These are phyloP conservation scores for Thalassaphorura encarpata DNA, from an alignment of 1,140 invertebrate species.

Conservation along the genomic window DNA sequence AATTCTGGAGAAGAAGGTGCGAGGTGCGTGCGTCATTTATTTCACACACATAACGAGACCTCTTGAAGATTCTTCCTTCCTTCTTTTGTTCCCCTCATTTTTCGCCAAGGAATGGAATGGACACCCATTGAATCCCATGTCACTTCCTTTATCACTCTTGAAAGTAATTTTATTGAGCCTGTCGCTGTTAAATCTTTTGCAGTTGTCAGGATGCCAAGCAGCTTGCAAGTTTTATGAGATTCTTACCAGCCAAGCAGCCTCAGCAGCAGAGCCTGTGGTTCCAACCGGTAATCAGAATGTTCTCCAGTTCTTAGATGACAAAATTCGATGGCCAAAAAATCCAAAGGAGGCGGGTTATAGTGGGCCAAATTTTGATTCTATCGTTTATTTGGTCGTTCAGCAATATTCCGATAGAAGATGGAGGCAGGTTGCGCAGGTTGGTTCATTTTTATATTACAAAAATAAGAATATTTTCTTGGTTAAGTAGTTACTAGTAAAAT, in stretches of 20 bases:
- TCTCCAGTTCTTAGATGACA: conserved; percentile 39
- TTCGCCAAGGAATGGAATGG: neutral
- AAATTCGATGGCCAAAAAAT: conserved; percentile 14
- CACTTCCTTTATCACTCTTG: too few relatives aligned
- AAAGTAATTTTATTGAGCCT: neutral
- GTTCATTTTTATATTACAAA: too few relatives aligned
- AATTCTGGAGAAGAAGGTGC: conserved; percentile 3
- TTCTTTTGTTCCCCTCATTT: neutral
- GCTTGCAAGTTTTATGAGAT: conserved; percentile 55
- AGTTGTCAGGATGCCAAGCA: conserved; percentile 57
- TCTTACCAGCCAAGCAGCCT: conserved; percentile 41
- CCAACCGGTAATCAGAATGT: conserved; percentile 55
- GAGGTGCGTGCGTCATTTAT: neutral
- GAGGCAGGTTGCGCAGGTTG: conserved; percentile 48
- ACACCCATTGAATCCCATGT: too few relatives aligned
- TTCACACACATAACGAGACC: neutral
- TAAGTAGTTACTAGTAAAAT: too few relatives aligned
- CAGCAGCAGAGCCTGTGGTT: conserved; percentile 49
- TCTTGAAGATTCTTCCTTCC: neutral
- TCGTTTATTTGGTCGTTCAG: conserved; percentile 59
- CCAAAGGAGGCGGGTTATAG: neutral
- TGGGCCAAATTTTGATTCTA: conserved; percentile 35
- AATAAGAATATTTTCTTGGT: too few relatives aligned
- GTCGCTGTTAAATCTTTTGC: conserved; percentile 41
- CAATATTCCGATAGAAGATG: conserved; percentile 46